phyloP scores from a whole-genome alignment of 2,797 vertebrate species.

The Lacerta viridis region DNA sequence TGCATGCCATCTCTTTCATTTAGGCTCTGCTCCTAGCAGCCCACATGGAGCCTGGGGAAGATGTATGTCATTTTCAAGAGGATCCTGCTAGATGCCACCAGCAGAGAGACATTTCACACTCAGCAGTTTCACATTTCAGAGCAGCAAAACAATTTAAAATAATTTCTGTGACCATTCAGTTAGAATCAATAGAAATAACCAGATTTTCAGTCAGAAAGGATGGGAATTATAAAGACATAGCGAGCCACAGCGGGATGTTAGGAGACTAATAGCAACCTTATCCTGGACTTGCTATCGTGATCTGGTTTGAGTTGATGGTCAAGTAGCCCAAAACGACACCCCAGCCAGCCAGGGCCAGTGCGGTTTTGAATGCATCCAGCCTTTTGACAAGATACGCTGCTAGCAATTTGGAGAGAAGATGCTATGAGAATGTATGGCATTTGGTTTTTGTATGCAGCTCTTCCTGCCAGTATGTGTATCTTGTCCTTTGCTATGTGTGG shows the following conservation, averaged over 20 bases:
- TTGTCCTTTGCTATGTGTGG: background rate
- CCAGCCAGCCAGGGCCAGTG: background rate
- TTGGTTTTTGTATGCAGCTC: background rate
- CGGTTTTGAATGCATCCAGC: background rate
- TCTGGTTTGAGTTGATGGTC: conserved; percentile 7
- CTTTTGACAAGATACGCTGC: background rate
- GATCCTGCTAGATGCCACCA: conserved; percentile 66
- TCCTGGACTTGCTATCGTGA: background rate
- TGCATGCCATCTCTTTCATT: conserved; percentile 68
- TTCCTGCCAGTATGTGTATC: background rate
- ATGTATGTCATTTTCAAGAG: conserved; percentile 68
- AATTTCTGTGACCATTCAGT: conserved; percentile 53
- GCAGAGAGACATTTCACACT: conserved; percentile 67
- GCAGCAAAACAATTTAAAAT: conserved; percentile 64
- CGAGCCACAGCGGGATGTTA: background rate
- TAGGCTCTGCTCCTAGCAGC: conserved; percentile 61
- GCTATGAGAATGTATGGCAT: background rate
- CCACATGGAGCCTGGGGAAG: conserved; percentile 58
- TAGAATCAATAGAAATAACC: conserved; percentile 45
- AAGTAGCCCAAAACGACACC: conserved; percentile 23
- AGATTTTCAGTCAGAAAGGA: conserved; percentile 43
- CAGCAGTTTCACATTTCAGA: conserved; percentile 64
- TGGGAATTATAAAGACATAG: background rate
- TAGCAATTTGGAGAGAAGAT: background rate
- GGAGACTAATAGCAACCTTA: background rate